Evolutionary conservation across 2,113 vertebrate species (phyloP), one percentile per base, ranked within the genome.

Genomic region (Sinocyclocheilus grahami): DNA sequence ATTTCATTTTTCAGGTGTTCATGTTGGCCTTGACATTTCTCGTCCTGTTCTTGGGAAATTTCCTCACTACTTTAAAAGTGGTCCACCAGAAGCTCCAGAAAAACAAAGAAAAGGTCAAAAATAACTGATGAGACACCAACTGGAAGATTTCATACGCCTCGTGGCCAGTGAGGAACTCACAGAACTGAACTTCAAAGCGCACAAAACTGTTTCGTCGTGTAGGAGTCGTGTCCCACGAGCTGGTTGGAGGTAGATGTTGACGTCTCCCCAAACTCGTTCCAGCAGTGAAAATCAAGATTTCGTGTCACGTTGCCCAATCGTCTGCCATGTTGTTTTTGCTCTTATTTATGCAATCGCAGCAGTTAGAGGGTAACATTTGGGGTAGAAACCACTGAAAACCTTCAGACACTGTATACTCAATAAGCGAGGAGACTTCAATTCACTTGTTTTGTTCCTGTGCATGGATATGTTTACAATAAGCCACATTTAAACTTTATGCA

Each of bases 401-500:
- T 65, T 84, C 84, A 86, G 71, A 86, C 81, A 76, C 48, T 91
- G 90, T 89, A 87, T 58, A 86, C 87, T 80, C 2, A 69, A 76
- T 53, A 82, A 27, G 63, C 58, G 33, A 72, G 22, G 82, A 69
- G 88, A 84, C 86, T 84, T 89, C n/a, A 58, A 76, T 83, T 88
- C 33, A 30, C 86, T 84, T 71, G 60, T 72, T 24, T 82, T 88
- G 86, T 88, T 87, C 90, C 42, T 2, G 88, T 87, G 86, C 88
- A 88, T 93, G 90, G 88, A 88, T 86, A 37, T 69, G 85, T 89
- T 16, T 75, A 86, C 69, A 1, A 87, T 88, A 79, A 88, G 76
- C 79, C 87, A 88, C 63, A 80, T 76, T 90, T 89, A 55, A 85
- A 89, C 89, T 72, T 89, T 92, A 92, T 94, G 93, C 92, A 93